Conservation (phyloP, 2,888 invertebrate genomes). For the Choreutis nemorana region DNA sequence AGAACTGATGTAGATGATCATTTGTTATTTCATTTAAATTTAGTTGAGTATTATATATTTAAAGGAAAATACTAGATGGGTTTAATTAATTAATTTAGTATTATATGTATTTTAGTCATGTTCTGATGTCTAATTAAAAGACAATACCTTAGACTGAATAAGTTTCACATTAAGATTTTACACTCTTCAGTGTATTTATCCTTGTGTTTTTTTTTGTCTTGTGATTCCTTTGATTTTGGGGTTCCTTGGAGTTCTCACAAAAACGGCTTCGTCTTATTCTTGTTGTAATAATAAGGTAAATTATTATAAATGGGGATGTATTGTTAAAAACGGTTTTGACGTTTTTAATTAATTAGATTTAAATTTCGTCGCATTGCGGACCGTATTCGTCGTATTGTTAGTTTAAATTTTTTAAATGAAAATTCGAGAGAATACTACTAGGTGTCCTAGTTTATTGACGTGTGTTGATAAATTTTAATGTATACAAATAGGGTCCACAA, state of each 20-base stretch:
- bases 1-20: constrained; percentile 38
- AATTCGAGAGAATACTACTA: no score
- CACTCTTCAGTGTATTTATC: constrained; percentile 13
- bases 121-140: constrained; percentile 52
- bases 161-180: constrained; percentile 42
- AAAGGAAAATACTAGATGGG: constrained; percentile 13
- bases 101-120: constrained; percentile 40
- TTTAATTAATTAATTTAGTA: constrained; percentile 19
- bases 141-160: constrained; percentile 62
- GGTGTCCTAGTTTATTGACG: no score
- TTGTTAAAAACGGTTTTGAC: constrained; percentile 34
- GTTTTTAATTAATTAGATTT: no score
- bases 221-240: constrained; percentile 35
- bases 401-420: no score
- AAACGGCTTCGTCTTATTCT: constrained; percentile 27
- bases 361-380: no score
- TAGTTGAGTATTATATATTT: constrained; percentile 40
- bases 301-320: constrained; percentile 44
- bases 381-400: no score
- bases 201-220: constrained; percentile 20
- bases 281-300: constrained; percentile 39
- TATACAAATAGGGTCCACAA: no score
- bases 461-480: no score
- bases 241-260: constrained; percentile 28
- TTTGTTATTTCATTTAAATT: constrained; percentile 30